A percentile compares a stretch with the other conserved stretches of the same genome.
Conservation (phyloP, 2,888 invertebrate genomes). For the Arrhopalites spinosus region DNA sequence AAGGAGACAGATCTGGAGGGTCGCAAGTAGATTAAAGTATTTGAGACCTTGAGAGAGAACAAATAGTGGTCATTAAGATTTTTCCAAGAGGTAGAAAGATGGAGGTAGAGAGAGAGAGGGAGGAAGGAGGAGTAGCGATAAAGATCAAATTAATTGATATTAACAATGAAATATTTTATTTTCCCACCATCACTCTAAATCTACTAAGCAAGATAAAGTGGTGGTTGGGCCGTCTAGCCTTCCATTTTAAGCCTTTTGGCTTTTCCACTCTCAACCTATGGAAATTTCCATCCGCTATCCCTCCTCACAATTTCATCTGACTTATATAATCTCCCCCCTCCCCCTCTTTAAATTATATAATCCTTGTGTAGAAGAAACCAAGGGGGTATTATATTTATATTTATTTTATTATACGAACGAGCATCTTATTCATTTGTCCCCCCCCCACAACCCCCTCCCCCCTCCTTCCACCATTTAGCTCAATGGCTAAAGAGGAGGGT, state of each 20-base stretch:
- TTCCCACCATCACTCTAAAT: slow-evolving; percentile 28
- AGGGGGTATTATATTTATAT: background rate
- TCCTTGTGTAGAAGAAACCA: background rate
- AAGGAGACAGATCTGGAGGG: background rate
- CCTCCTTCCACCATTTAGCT: background rate
- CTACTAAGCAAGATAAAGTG: slow-evolving; percentile 28
- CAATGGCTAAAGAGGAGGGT: no score
- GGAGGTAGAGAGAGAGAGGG: no score
- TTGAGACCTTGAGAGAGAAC: no score
- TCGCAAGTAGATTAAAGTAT: no score
- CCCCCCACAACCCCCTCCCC: background rate
- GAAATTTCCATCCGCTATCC: slow-evolving; percentile 2
- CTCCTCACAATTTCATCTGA: background rate
- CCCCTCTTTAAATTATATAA: background rate
- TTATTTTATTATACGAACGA: background rate
- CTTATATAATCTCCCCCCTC: background rate
- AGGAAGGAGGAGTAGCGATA: slow-evolving; percentile 14
- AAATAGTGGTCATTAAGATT: no score
- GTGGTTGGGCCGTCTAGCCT: slow-evolving; percentile 16
- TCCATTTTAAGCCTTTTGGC: background rate
- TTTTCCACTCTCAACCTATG: background rate
- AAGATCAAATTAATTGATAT: slow-evolving; percentile 34
- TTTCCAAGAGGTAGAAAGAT: background rate
- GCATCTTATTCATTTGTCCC: slow-evolving; percentile 3
- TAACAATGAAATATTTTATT: slow-evolving; percentile 31